phyloP scores from a whole-genome alignment of 2,113 vertebrate species.

The Plotosus lineatus region DNA sequence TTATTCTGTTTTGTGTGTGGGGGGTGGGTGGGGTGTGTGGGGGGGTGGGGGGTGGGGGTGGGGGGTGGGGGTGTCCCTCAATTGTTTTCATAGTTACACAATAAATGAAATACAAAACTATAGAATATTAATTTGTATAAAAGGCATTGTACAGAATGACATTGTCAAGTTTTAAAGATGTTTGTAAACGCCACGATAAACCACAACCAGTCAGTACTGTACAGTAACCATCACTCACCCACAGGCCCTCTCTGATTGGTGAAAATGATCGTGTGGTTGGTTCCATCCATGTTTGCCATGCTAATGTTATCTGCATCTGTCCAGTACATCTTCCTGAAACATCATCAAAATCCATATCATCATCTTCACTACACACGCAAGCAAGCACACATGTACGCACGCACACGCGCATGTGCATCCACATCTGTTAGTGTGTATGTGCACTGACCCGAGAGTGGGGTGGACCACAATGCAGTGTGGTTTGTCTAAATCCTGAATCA shows the following conservation, averaged over 20 bases:
- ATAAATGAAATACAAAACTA: no score
- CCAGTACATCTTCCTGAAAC: conserved; percentile 91
- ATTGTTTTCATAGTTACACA: no score
- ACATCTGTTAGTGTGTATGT: neutral
- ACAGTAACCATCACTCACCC: conserved; percentile 78
- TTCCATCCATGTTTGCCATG: conserved; percentile 92
- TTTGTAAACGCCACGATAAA: no score
- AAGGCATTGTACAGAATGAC: no score
- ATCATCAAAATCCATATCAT: no score
- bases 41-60: no score
- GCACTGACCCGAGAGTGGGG: conserved; percentile 82
- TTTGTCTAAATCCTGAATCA: conserved; percentile 92
- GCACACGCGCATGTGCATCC: conserved; percentile 39
- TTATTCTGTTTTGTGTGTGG: no score
- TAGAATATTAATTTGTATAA: no score
- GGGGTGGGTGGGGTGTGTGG: no score
- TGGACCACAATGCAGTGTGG: conserved; percentile 93
- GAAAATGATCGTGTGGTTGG: conserved; percentile 86
- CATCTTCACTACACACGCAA: conserved; percentile 26
- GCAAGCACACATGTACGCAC: conserved; percentile 20
- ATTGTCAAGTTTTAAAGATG: no score
- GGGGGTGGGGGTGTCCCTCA: no score
- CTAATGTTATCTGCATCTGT: conserved; percentile 96
- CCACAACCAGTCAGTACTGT: no score
- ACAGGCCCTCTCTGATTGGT: conserved; percentile 88